Conservation (phyloP, 2,888 invertebrate species). For the Hipparchia sbordonii region DNA sequence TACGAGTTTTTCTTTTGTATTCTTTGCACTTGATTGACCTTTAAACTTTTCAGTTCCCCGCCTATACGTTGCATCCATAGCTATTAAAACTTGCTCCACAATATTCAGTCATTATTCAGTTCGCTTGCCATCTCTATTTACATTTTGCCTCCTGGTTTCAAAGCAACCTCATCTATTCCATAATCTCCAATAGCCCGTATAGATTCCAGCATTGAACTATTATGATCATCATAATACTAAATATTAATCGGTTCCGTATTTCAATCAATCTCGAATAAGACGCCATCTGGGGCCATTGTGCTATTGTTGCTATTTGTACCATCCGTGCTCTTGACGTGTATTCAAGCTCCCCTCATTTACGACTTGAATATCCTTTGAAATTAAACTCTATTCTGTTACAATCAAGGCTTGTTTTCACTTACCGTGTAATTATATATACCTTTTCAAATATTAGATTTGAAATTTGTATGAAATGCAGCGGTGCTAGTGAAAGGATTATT, state of each 20-base stretch:
- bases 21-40: neutral
- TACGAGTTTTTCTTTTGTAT: neutral
- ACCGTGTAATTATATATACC: neutral
- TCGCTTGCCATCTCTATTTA: neutral
- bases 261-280: constrained; percentile 43
- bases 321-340: constrained; percentile 34
- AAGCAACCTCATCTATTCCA: neutral
- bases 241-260: constrained; percentile 41
- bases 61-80: neutral
- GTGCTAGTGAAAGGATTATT: constrained; percentile 10
- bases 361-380: constrained; percentile 2
- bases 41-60: neutral
- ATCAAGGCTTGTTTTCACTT: constrained; percentile 8
- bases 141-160: neutral
- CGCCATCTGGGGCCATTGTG: constrained; percentile 40
- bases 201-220: constrained; percentile 22
- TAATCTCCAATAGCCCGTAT: constrained; percentile 16
- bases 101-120: neutral
- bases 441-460: constrained; percentile 2
- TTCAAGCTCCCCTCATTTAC: constrained; percentile 24
- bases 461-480: constrained; percentile 20
- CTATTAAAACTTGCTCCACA: neutral
- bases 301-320: constrained; percentile 31
- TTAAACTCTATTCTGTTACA: constrained; percentile 1
- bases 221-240: constrained; percentile 29